Base-by-base conservation (phyloP, 2,888 invertebrate species). In the Lagria hirta region DNA sequence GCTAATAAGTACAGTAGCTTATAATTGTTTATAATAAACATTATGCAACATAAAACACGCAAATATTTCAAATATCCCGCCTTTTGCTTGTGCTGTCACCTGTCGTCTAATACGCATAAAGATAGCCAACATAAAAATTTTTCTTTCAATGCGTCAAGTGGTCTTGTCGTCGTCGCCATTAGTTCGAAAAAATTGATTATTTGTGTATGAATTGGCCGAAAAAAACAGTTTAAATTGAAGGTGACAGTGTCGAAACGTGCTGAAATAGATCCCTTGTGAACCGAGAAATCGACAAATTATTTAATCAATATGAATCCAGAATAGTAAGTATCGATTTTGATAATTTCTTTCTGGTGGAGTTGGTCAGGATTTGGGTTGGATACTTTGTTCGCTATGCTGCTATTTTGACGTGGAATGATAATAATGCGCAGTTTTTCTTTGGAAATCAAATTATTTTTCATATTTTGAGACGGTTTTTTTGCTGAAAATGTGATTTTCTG, bases 231-330 rank as follows among this genome's bases (percentile, higher is more conserved):
- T 43, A 57, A 55, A 55, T 51, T 49, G 8, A 49, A 53, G 55
- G 52, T 51, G 48, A 34, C 43, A 52, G 38, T 17, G 16, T 24
- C 34, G 57, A 55, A 55, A n/a, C n/a, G n/a, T n/a, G n/a, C n/a
- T n/a, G n/a, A n/a, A n/a, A n/a, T n/a, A n/a, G n/a, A n/a, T n/a
- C n/a, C n/a, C n/a, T n/a, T n/a, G n/a, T n/a, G n/a, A n/a, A n/a
- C n/a, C n/a, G n/a, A n/a, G n/a, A n/a, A n/a, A n/a, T n/a, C n/a
- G n/a, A n/a, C n/a, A n/a, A n/a, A n/a, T n/a, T n/a, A n/a, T n/a
- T n/a, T n/a, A n/a, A 64, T 12, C 6, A 42, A 23, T 15, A 86
- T 87, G 86, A 86, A 86, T 82, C 86, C 86, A 64, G 86, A 87
- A 81, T 87, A 86, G 86, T 87, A 75, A 86, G 86, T 83, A 79